A percentile compares a stretch with the other conserved stretches of the same genome.
phyloP scores from a whole-genome alignment of 2,888 invertebrate genomes.

The Melanostoma mellinum region DNA sequence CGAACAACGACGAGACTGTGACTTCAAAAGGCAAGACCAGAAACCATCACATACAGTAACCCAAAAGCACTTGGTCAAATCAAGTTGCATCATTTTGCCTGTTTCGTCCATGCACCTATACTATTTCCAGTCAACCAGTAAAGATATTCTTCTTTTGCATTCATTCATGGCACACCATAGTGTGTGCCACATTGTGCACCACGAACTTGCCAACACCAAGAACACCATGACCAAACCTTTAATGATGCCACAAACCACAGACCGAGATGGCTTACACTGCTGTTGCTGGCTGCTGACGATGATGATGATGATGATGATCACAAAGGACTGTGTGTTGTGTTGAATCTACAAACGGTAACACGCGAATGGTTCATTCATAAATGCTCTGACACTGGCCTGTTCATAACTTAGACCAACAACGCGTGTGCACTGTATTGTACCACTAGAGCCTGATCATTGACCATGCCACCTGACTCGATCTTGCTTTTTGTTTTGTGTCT shows the following conservation, averaged over 20 bases:
- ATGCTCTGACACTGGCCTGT: conserved; percentile 34
- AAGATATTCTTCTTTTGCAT: conserved; percentile 48
- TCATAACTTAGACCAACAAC: conserved; percentile 56
- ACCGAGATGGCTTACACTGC: not conserved
- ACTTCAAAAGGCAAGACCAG: conserved; percentile 41
- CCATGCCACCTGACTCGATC: conserved; percentile 8
- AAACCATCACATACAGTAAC: conserved; percentile 10
- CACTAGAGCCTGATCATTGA: conserved; percentile 28
- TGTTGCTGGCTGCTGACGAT: conserved; percentile 1
- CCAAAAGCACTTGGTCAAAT: conserved; percentile 63
- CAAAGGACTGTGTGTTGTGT: conserved; percentile 44
- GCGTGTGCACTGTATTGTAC: conserved; percentile 28
- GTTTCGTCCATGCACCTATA: too few species aligned
- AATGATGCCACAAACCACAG: conserved; percentile 41
- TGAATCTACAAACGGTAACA: conserved; percentile 64
- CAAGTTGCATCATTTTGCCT: conserved; percentile 52
- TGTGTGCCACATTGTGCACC: conserved; percentile 37
- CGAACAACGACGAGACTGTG: not conserved
- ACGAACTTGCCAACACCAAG: conserved; percentile 60
- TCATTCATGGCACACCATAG: conserved; percentile 53
- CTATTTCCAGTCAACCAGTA: not conserved
- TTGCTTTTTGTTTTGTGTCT: conserved; percentile 2
- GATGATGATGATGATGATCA: conserved; percentile 44
- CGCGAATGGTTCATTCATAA: conserved; percentile 70
- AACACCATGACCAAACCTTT: conserved; percentile 66